Percentiles rank a stretch among this genome's conserved stretches.
phyloP scores from a whole-genome alignment of 2,113 vertebrate species.

The Equus quagga region DNA sequence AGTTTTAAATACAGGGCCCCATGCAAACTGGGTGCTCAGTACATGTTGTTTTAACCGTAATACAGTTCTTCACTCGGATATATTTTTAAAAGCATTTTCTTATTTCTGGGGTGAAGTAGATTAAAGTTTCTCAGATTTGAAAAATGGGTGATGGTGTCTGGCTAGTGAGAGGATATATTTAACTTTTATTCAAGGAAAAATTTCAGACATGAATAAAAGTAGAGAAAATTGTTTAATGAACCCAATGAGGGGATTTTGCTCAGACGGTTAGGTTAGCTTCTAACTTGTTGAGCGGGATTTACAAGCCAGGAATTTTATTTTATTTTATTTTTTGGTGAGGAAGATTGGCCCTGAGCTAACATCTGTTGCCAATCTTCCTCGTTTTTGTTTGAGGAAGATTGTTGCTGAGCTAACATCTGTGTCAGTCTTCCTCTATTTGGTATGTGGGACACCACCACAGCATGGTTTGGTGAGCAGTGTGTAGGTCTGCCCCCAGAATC shows the following conservation, averaged over 20 bases:
- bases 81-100: background rate
- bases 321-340: too few relatives aligned
- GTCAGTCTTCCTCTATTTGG: too few relatives aligned
- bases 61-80: background rate
- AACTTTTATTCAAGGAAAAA: background rate
- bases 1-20: background rate
- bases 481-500: too few relatives aligned
- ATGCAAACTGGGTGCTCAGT: background rate
- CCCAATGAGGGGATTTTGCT: background rate
- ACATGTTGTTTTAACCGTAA: background rate
- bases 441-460: too few relatives aligned
- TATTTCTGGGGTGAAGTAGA: background rate
- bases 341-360: too few relatives aligned
- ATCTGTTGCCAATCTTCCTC: too few relatives aligned
- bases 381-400: too few relatives aligned
- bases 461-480: too few relatives aligned
- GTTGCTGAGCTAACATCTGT: too few relatives aligned
- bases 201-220: background rate
- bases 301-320: background rate
- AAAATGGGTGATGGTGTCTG: background rate
- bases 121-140: slow-evolving; percentile 16
- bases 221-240: background rate
- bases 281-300: background rate
- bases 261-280: background rate
- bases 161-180: background rate